Evolutionary conservation across 2,113 vertebrate genomes (phyloP).

Genomic region (Oncorhynchus kisutch): DNA sequence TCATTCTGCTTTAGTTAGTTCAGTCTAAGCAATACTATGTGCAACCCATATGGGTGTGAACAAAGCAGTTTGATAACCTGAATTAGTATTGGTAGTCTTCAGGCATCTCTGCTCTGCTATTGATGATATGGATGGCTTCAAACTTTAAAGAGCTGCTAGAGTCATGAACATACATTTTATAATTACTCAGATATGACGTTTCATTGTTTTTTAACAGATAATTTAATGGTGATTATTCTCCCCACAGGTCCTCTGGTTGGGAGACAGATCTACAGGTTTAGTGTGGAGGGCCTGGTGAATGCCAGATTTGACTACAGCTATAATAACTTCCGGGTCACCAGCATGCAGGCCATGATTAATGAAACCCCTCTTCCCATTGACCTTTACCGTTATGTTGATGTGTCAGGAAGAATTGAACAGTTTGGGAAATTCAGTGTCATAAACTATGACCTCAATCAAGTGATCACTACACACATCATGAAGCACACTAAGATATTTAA

Average conservation of each 20-base stretch:
- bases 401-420: constrained; percentile 93
- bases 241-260: constrained; percentile 88
- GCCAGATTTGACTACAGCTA: constrained; percentile 99
- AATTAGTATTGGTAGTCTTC: neutral
- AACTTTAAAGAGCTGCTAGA: no score
- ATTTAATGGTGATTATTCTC: neutral
- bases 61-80: neutral
- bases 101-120: no score
- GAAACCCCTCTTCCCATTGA: constrained; percentile 97
- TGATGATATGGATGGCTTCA: no score
- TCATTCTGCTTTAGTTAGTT: neutral
- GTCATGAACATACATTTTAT: no score
- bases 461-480: constrained; percentile 98
- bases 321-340: constrained; percentile 96
- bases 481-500: constrained; percentile 98
- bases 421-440: constrained; percentile 99
- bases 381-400: constrained; percentile 94
- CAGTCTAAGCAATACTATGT: neutral
- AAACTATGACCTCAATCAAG: constrained; percentile 97
- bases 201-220: neutral
- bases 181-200: neutral
- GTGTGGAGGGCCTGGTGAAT: constrained; percentile 94
- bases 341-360: constrained; percentile 99
- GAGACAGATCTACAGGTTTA: constrained; percentile 96
- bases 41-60: neutral